Percentiles rank a stretch among this genome's conserved stretches.
Conservation (phyloP, 2,888 invertebrate species). For the Adelphocoris suturalis region DNA sequence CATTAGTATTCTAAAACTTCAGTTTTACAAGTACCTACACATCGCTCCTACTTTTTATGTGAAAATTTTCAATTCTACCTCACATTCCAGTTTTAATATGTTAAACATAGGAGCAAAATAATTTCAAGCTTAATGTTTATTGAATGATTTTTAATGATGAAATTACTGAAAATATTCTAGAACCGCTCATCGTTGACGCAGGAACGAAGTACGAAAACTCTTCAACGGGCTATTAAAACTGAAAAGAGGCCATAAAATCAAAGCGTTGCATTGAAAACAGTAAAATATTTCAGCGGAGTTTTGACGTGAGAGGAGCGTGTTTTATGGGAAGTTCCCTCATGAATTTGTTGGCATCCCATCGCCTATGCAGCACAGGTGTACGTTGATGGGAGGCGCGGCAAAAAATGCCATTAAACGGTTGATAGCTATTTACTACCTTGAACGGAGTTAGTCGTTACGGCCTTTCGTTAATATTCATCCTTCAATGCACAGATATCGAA, state of each 20-base stretch:
- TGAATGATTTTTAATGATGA: slow-evolving; percentile 35
- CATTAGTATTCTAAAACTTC: background rate
- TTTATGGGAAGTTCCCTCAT: slow-evolving; percentile 29
- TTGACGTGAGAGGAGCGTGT: slow-evolving; percentile 39
- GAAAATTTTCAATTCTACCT: no score
- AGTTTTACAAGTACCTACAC: no score
- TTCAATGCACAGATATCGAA: background rate
- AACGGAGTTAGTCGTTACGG: slow-evolving; percentile 47
- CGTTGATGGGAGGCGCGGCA: slow-evolving; percentile 21
- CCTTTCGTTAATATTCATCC: slow-evolving; percentile 49
- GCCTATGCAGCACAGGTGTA: slow-evolving; percentile 42
- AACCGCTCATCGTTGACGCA: background rate
- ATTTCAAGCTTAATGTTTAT: background rate
- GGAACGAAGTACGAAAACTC: slow-evolving; percentile 14
- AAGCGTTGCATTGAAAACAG: slow-evolving; percentile 39
- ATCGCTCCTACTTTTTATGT: background rate
- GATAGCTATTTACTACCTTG: slow-evolving; percentile 38
- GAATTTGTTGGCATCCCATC: slow-evolving; percentile 39
- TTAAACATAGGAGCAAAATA: background rate
- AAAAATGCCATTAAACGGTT: slow-evolving; percentile 33
- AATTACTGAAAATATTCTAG: slow-evolving; percentile 27
- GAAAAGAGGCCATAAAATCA: slow-evolving; percentile 19
- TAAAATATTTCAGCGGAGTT: slow-evolving; percentile 32
- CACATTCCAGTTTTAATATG: background rate
- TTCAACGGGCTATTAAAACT: slow-evolving; percentile 20